Conservation (phyloP, 2,888 invertebrate species). For the Petrolisthes cinctipes region DNA sequence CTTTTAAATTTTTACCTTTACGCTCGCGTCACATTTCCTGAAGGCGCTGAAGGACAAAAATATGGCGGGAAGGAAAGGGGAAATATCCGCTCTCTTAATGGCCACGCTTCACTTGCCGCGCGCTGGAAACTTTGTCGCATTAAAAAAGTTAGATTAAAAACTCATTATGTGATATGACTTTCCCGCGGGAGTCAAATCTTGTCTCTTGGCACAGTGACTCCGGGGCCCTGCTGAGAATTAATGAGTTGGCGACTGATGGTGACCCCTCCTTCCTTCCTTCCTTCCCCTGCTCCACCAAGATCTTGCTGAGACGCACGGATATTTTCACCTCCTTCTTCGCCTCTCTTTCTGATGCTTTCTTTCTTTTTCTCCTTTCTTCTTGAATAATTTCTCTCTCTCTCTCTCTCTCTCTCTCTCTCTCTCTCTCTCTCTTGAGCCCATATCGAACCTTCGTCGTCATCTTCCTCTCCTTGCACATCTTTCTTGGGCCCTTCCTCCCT, state of each 20-base stretch:
- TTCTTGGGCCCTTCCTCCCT: neutral
- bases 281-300: neutral
- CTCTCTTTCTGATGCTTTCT: neutral
- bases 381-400: neutral
- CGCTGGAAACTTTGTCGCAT: constrained; percentile 55
- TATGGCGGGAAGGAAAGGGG: neutral
- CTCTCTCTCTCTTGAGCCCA: neutral
- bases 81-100: constrained; percentile 43
- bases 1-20: no score
- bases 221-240: neutral
- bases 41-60: neutral
- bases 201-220: neutral
- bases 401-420: neutral
- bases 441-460: neutral
- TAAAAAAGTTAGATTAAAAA: constrained; percentile 58
- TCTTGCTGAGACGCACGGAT: neutral
- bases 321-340: neutral
- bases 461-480: neutral
- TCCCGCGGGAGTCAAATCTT: neutral
- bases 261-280: neutral
- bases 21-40: no score
- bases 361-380: neutral
- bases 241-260: neutral
- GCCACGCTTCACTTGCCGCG: constrained; percentile 54
- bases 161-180: constrained; percentile 56